Base-by-base conservation (phyloP, 2,113 vertebrate genomes). In the Coptodon rendalli region DNA sequence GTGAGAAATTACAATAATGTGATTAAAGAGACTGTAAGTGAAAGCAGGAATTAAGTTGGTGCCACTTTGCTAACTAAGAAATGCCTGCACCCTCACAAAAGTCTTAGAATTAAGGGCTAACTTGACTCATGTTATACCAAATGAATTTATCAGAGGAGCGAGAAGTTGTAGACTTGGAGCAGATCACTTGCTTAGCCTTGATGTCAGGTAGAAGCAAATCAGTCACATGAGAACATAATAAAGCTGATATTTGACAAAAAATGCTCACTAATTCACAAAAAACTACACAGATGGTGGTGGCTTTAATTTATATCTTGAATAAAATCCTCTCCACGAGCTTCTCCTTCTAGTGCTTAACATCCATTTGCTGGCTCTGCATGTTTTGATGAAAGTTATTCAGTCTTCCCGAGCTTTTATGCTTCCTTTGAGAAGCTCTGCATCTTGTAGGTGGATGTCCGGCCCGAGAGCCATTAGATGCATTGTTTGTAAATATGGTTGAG, bases 401-500 rank as follows among this genome's bases (percentile, higher is more conserved):
- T 34, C 86, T 89, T 81, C 50, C 61, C 5, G 61, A 85, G 43
- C 81, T 81, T 90, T 92, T 89, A 88, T 57, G 17, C 45, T 78
- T 78, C 73, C 73, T 52, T 34, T 78, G 73, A 78, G 73, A 52
- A 31, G 73, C 45, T 78, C 73, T 86, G 80, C 83, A 9, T 88
- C 85, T 66, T 84, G 87, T 52, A 85, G 73, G 89, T 84, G 85
- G 85, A 91, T 78, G 86, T 93, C 89, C 85, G 38, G 87, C 80
- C 76, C 31, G 86, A 91, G 82, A 93, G 88, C 90, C 89, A 86
- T 91, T 88, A 87, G 87, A 85, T 79, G 71, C 90, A 92, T 91
- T 94, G 90, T 95, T 93, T 90, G 92, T 87, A 93, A 91, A 94
- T 92, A 80, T 85, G 89, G 87, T 17, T 52, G 87, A 90, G 93